Evolutionary conservation across 2,888 invertebrate genomes (phyloP).

Genomic region (Margaritifera margaritifera): DNA sequence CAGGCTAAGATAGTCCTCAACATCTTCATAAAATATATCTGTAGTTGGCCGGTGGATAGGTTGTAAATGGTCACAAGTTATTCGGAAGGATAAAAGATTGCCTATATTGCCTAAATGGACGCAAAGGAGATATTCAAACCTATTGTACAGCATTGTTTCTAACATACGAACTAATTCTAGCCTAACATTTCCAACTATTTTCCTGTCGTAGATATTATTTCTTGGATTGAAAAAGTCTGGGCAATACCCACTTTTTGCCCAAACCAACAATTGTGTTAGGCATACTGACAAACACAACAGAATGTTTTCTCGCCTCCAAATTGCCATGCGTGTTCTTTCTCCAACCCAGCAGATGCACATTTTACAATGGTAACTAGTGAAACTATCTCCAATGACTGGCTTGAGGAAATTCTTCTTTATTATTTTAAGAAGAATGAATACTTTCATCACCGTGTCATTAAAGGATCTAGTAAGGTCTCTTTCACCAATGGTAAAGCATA

Average conservation of each 20-base stretch:
- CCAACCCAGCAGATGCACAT: conserved; percentile 1
- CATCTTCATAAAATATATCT: too few species aligned
- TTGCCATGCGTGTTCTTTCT: conserved; percentile 2
- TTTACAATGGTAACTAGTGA: conserved; percentile 16
- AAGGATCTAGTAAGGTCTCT: conserved; percentile 10
- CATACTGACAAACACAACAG: conserved; percentile 3
- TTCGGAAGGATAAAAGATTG: too few species aligned
- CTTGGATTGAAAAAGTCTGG: not conserved
- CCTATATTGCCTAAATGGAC: too few species aligned
- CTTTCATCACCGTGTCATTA: conserved; percentile 7
- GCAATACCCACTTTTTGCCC: not conserved
- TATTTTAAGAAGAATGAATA: conserved; percentile 9
- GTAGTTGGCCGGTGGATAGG: too few species aligned
- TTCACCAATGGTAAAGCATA: conserved; percentile 10
- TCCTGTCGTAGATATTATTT: too few species aligned
- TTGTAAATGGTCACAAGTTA: too few species aligned
- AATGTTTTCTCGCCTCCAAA: conserved; percentile 9
- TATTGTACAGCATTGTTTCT: too few species aligned
- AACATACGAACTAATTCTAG: too few species aligned
- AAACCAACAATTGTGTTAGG: not conserved
- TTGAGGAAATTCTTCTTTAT: conserved; percentile 5
- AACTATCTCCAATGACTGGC: conserved; percentile 2
- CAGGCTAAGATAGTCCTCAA: too few species aligned
- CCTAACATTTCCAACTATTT: too few species aligned
- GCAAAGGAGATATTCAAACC: too few species aligned